These are phyloP conservation scores for Nudaria mundana DNA, from an alignment of 2,888 invertebrate genomes.

Conservation along the genomic window DNA sequence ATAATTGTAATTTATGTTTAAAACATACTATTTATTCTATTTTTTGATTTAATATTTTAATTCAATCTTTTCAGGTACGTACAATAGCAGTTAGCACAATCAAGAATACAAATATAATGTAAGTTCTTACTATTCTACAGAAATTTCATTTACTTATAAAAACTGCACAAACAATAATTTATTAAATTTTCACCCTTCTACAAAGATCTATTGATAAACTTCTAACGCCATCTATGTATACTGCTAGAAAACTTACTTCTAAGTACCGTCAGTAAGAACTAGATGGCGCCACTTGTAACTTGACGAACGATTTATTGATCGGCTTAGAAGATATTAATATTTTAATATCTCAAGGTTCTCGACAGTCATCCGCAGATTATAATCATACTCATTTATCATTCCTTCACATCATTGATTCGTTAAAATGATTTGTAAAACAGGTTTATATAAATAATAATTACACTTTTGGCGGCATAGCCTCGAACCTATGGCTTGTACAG, in stretches of 20 bases:
- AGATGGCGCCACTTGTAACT: conserved; percentile 46
- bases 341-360: conserved; percentile 13
- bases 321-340: too few relatives aligned
- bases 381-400: conserved; percentile 16
- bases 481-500: conserved; percentile 24
- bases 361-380: conserved; percentile 21
- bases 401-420: conserved; percentile 21
- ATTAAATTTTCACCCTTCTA: conserved; percentile 41
- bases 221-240: conserved; percentile 53
- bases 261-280: conserved; percentile 38
- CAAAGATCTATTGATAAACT: conserved; percentile 7
- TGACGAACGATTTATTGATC: too few relatives aligned
- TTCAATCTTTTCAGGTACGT: conserved; percentile 54
- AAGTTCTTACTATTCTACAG: conserved; percentile 31
- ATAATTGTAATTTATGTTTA: too few relatives aligned
- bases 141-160: conserved; percentile 22
- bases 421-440: conserved; percentile 24
- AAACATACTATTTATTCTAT: too few relatives aligned
- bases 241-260: conserved; percentile 27
- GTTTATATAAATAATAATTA: conserved; percentile 29
- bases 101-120: conserved; percentile 20
- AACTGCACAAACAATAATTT: conserved; percentile 21
- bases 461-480: conserved; percentile 22
- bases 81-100: conserved; percentile 18
- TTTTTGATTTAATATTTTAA: neutral